These are phyloP conservation scores for Phoxinus phoxinus DNA, from an alignment of 2,113 vertebrate genomes.

Conservation along the genomic window DNA sequence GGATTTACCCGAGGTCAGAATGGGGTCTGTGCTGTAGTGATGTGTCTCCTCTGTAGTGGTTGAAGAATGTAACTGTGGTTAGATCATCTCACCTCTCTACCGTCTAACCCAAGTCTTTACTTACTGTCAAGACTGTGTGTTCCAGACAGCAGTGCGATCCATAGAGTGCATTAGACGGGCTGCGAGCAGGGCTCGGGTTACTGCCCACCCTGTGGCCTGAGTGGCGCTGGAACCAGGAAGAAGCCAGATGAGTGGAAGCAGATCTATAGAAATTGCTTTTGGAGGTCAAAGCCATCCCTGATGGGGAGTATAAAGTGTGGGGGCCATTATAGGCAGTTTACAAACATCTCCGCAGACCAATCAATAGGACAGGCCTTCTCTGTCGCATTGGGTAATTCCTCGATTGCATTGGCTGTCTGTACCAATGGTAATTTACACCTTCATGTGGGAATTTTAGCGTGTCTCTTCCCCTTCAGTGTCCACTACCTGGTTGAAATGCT, in stretches of 20 bases:
- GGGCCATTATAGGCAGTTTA: slow-evolving; percentile 74
- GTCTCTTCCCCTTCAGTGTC: slow-evolving; percentile 34
- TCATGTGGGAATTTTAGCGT: slow-evolving; percentile 57
- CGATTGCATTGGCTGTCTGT: slow-evolving; percentile 67
- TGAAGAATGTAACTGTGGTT: slow-evolving; percentile 32
- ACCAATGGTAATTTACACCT: slow-evolving; percentile 71
- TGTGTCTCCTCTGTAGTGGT: slow-evolving; percentile 53
- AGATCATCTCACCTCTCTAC: slow-evolving; percentile 37
- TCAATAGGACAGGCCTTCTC: slow-evolving; percentile 63
- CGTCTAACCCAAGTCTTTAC: slow-evolving; percentile 38
- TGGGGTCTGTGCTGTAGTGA: slow-evolving; percentile 56
- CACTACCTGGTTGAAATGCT: slow-evolving; percentile 55
- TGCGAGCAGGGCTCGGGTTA: slow-evolving; percentile 66
- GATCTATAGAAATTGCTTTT: slow-evolving; percentile 75
- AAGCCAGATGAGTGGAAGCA: slow-evolving; percentile 57
- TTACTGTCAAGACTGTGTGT: slow-evolving; percentile 32
- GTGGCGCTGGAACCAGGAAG: slow-evolving; percentile 58
- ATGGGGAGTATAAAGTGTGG: slow-evolving; percentile 61
- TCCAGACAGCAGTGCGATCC: slow-evolving; percentile 75
- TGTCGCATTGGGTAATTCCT: slow-evolving; percentile 64
- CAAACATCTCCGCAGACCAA: slow-evolving; percentile 74
- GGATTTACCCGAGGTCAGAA: slow-evolving; percentile 58
- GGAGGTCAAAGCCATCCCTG: slow-evolving; percentile 60
- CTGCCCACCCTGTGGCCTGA: slow-evolving; percentile 50
- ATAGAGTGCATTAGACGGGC: slow-evolving; percentile 78